phyloP scores from a whole-genome alignment of 2,113 vertebrate species.

The Thryonomys swinderianus region DNA sequence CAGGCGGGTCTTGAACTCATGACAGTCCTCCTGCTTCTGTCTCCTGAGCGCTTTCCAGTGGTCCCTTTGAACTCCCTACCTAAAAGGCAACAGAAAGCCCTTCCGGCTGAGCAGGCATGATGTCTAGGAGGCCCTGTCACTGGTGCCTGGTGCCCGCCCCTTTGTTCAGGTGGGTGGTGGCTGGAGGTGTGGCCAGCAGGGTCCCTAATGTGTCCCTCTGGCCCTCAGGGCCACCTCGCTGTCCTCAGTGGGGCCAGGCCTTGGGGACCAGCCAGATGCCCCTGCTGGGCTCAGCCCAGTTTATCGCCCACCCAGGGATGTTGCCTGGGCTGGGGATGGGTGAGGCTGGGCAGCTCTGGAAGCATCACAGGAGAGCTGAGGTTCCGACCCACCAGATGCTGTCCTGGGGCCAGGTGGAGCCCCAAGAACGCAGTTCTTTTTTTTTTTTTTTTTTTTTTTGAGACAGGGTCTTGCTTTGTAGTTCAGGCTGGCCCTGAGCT shows the following conservation, averaged over 20 bases:
- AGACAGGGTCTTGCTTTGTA: too few species aligned
- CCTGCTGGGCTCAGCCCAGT: background rate
- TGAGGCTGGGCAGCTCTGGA: rapidly evolving
- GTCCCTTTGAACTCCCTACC: background rate
- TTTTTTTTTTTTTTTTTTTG: too few species aligned
- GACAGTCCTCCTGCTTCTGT: background rate
- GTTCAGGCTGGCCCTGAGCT: too few species aligned
- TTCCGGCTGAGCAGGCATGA: rapidly evolving
- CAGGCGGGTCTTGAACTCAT: background rate
- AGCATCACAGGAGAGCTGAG: rapidly evolving
- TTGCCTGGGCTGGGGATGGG: rapidly evolving
- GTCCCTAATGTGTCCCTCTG: rapidly evolving
- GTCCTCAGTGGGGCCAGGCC: background rate
- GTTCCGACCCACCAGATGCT: rapidly evolving
- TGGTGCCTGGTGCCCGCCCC: background rate
- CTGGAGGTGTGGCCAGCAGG: too few species aligned
- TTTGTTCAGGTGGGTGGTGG: rapidly evolving
- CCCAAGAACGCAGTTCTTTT: rapidly evolving
- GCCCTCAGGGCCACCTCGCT: too few species aligned
- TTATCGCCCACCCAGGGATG: too few species aligned
- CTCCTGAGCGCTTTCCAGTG: background rate
- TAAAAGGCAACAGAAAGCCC: background rate
- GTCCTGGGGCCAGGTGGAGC: rapidly evolving
- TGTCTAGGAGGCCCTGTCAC: rapidly evolving
- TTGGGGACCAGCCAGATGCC: background rate